Percentiles rank a stretch among this genome's conserved stretches.
Evolutionary conservation across 1,140 invertebrate genomes (phyloP).

Genomic region (Trachymyrmex cornetzi): DNA sequence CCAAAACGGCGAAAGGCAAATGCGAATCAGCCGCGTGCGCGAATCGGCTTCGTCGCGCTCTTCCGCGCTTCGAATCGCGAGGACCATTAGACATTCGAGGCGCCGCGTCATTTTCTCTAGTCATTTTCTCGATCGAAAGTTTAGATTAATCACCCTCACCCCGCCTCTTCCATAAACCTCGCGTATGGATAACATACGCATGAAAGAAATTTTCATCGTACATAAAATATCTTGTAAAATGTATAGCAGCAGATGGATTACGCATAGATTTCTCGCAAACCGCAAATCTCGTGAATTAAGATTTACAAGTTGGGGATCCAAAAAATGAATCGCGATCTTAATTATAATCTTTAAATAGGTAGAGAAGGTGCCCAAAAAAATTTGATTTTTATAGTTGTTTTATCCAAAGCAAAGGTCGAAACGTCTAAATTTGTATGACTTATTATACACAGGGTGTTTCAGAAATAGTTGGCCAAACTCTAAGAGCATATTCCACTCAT

Average conservation of each 20-base stretch:
- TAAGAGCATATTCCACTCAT: too few relatives aligned
- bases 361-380: too few relatives aligned
- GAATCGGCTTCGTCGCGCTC: conserved; percentile 36
- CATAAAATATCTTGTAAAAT: neutral
- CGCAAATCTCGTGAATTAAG: neutral
- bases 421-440: too few relatives aligned
- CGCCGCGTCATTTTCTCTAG: conserved; percentile 44
- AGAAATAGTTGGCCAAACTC: too few relatives aligned
- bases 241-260: neutral
- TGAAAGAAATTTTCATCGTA: neutral
- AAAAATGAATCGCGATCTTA: neutral
- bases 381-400: too few relatives aligned
- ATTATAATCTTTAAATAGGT: too few relatives aligned
- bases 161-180: neutral
- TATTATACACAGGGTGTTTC: too few relatives aligned
- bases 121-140: conserved; percentile 27
- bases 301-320: neutral
- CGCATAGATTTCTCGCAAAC: neutral
- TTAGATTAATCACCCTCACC: conserved; percentile 38
- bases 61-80: conserved; percentile 50
- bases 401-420: too few relatives aligned
- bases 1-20: conserved; percentile 27
- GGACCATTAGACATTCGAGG: conserved; percentile 45
- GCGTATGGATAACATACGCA: too few relatives aligned
- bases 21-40: conserved; percentile 1